Base-by-base conservation (phyloP, 2,113 vertebrate species). In the Plotosus lineatus region DNA sequence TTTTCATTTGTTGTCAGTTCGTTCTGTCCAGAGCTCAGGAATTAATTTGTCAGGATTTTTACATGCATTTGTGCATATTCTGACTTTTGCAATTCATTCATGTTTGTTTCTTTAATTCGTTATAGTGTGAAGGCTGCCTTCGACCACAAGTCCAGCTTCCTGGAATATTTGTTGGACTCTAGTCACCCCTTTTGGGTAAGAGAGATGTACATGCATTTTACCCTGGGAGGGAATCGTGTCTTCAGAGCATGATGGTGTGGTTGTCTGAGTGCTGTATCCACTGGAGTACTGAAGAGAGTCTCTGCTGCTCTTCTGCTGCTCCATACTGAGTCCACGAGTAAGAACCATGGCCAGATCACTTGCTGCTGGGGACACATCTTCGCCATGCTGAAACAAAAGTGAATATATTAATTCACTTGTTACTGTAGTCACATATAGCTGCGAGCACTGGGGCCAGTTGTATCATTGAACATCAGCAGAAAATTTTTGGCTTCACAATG, bases 191-290 rank as follows among this genome's bases (percentile, higher is more conserved):
- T 17, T 31, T n/a, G n/a, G n/a, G n/a, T 53, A 42, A 58, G 23
- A 58, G 23, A 19, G 21, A n/a, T 33, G 60, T 26, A 50, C 3
- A 33, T 38, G 15, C 44, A 46, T 14, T 33, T 48, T 90, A 98
- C 97, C 97, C 94, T 99, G 97, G 53, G 97, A 98, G 42, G 97
- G 97, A 83, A 99, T 98, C 78, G 97, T 98, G 91, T 99, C 97
- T 91, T 99, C 97, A 0, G 97, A 98, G 92, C 97, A 99, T 53
- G 97, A 98, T 0, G 97, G 97, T 0, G 97, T 99, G 72, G 95
- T 99, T 74, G 96, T 98, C 90, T 98, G 97, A 0, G 96, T 98
- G 94, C 97, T 99, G 90, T 99, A 98, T 79, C 97, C 97, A 0
- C 97, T 98, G 21, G 97, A 98, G 85, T 96, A 98, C 83, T 98